Conservation (phyloP, 2,888 invertebrate species). For the Rapana venosa region DNA sequence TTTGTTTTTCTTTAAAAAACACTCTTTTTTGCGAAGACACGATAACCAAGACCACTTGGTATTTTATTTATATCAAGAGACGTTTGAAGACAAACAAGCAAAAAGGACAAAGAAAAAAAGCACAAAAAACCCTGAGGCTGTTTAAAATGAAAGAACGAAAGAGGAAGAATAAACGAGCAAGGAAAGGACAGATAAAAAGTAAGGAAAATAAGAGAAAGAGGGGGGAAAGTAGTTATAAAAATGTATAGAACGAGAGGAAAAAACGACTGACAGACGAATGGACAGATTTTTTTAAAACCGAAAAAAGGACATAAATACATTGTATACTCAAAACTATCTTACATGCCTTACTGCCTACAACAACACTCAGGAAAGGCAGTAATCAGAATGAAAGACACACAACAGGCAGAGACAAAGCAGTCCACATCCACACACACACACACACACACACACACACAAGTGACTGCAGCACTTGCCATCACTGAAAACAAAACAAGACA, state of each 20-base stretch:
- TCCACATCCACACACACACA: background rate
- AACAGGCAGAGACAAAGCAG: background rate
- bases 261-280: background rate
- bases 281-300: background rate
- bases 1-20: too few species aligned
- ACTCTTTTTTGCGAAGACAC: too few species aligned
- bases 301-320: too few species aligned
- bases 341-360: background rate
- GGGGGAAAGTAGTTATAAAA: background rate
- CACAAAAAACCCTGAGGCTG: too few species aligned
- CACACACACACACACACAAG: constrained; percentile 21
- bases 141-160: background rate
- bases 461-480: too few species aligned
- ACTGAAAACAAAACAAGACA: too few species aligned
- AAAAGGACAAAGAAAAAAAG: too few species aligned
- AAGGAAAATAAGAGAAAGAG: background rate
- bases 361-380: background rate
- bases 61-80: too few species aligned
- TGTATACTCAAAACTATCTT: too few species aligned
- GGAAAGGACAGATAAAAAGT: background rate
- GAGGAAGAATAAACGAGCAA: background rate
- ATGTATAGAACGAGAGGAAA: too few species aligned
- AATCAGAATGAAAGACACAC: background rate
- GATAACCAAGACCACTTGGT: too few species aligned
- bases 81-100: too few species aligned